Evolutionary conservation across 2,113 vertebrate genomes (phyloP).

Genomic region (Irena cyanogastra): DNA sequence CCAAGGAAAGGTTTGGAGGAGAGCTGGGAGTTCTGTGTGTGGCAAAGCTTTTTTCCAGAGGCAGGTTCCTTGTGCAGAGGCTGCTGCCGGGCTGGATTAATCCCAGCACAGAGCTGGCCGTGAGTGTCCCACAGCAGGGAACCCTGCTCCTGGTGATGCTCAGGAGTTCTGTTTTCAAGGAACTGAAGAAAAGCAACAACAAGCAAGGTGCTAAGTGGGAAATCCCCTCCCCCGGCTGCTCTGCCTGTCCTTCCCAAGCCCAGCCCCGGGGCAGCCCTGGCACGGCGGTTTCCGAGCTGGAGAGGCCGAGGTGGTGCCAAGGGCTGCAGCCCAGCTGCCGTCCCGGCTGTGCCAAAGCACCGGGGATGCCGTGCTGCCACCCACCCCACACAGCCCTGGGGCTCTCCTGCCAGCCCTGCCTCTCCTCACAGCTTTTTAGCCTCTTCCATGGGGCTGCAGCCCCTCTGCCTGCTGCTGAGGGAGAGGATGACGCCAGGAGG

Average conservation of each 20-base stretch:
- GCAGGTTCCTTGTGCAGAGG: not conserved
- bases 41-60: not conserved
- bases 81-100: not conserved
- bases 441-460: not conserved
- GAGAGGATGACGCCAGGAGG: not conserved
- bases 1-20: not conserved
- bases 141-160: not conserved
- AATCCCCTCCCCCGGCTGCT: not conserved
- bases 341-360: not conserved
- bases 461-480: not conserved
- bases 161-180: not conserved
- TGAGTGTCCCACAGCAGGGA: not conserved
- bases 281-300: fast-evolving
- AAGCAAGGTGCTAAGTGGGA: not conserved
- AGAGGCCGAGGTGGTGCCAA: not conserved
- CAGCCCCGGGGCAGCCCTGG: not conserved
- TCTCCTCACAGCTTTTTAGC: not conserved
- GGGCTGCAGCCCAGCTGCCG: not conserved
- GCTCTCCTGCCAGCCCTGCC: not conserved
- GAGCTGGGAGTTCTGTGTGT: not conserved
- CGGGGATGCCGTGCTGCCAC: not conserved
- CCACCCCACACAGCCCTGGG: not conserved
- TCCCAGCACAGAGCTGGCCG: not conserved
- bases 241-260: not conserved
- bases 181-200: not conserved